Evolutionary conservation across 2,113 vertebrate genomes (phyloP).

Genomic region (Anser brachyrhynchus): DNA sequence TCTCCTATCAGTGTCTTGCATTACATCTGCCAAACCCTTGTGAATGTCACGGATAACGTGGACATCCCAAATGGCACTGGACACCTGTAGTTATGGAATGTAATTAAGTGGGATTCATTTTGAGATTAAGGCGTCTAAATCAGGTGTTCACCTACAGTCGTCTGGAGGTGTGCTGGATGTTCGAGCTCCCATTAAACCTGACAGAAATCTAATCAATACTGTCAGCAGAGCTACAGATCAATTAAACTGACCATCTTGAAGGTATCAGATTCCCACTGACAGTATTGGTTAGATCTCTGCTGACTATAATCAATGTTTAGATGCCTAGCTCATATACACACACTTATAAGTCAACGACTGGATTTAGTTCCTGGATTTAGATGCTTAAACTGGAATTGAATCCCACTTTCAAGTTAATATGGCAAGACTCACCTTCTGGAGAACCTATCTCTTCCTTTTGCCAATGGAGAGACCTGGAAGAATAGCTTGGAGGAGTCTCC

Average conservation of each 20-base stretch:
- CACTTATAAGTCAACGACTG: accelerated
- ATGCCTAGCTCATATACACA: not conserved
- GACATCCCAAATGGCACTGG: not conserved
- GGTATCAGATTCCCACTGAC: not conserved
- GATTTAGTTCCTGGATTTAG: not conserved
- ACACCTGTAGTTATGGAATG: not conserved
- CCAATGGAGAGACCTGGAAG: not conserved
- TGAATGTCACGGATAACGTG: not conserved
- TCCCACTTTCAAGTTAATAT: not conserved
- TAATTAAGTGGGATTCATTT: not conserved
- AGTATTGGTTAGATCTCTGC: not conserved
- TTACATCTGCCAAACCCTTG: not conserved
- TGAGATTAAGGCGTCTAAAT: not conserved
- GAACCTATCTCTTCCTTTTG: not conserved
- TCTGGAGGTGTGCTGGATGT: not conserved
- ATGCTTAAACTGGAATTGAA: not conserved
- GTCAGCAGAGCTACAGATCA: not conserved
- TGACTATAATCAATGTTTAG: not conserved
- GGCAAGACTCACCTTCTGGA: not conserved
- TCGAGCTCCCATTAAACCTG: not conserved
- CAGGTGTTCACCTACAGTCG: accelerated
- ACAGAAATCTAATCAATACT: not conserved
- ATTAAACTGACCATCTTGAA: not conserved
- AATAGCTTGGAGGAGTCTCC: not conserved
- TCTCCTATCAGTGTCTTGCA: not conserved